These are phyloP conservation scores for Cyanistes caeruleus DNA, from an alignment of 2,113 vertebrate species.

Conservation along the genomic window DNA sequence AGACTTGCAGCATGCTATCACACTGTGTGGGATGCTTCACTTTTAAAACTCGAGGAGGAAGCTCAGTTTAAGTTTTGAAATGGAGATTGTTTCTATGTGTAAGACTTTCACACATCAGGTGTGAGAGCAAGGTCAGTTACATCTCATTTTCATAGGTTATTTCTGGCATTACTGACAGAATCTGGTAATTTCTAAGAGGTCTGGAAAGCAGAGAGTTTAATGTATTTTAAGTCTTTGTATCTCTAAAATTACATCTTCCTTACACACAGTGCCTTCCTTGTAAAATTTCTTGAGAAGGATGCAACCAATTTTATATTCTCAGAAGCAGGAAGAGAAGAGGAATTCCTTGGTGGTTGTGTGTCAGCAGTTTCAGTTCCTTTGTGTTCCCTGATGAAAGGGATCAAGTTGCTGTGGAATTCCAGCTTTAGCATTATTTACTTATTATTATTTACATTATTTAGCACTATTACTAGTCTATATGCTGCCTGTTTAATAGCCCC, in stretches of 20 bases:
- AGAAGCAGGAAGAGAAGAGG: neutral
- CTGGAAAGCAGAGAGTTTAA: neutral
- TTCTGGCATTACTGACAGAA: neutral
- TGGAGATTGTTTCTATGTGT: neutral
- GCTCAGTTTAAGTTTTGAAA: neutral
- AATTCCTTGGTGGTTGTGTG: neutral
- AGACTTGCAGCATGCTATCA: neutral
- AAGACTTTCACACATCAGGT: neutral
- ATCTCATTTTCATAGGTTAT: neutral
- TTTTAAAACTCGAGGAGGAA: neutral
- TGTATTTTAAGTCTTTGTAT: fast-evolving
- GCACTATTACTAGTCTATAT: neutral
- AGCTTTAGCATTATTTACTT: neutral
- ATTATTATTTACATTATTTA: neutral
- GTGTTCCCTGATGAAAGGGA: neutral
- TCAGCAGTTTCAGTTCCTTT: neutral
- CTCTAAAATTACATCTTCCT: neutral
- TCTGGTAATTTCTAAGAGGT: neutral
- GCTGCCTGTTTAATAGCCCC: neutral
- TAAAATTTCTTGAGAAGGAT: neutral
- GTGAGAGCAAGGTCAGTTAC: neutral
- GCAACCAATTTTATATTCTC: neutral
- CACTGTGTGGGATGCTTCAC: neutral
- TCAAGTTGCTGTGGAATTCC: neutral
- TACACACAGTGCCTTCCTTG: neutral